phyloP scores from a whole-genome alignment of 2,888 invertebrate genomes.

The Odontocerum albicorne region DNA sequence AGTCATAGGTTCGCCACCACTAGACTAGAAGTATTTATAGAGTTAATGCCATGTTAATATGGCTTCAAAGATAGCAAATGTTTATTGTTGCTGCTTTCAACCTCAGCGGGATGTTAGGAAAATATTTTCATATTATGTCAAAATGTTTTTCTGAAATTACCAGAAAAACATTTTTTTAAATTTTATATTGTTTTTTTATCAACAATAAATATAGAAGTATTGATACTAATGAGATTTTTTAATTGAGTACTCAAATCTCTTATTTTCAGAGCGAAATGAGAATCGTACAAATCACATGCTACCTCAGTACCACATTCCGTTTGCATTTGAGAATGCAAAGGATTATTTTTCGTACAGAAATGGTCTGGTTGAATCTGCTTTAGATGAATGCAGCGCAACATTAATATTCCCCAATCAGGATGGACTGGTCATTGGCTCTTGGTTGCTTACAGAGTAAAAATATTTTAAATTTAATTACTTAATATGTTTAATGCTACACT shows the following conservation, averaged over 20 bases:
- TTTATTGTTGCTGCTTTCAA: too few relatives aligned
- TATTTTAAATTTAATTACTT: neutral
- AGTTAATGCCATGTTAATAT: too few relatives aligned
- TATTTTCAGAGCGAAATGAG: conserved; percentile 41
- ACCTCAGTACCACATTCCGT: conserved; percentile 53
- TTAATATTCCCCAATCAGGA: conserved; percentile 67
- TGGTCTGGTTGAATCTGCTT: conserved; percentile 71
- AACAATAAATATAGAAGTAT: neutral
- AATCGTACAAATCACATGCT: conserved; percentile 45
- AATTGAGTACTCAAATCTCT: neutral
- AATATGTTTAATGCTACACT: neutral
- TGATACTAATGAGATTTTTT: neutral
- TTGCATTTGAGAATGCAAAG: conserved; percentile 60
- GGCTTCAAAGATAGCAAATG: too few relatives aligned
- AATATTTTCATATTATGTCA: too few relatives aligned
- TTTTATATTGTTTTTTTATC: neutral
- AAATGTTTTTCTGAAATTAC: too few relatives aligned
- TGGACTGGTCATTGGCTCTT: conserved; percentile 72
- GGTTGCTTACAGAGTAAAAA: conserved; percentile 78
- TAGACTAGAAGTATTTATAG: too few relatives aligned
- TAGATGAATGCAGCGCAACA: conserved; percentile 68
- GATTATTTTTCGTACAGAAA: conserved; percentile 74
- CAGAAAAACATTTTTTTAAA: too few relatives aligned
- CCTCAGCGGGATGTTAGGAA: too few relatives aligned
- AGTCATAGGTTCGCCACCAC: too few relatives aligned